These are phyloP conservation scores for Thecophora atra DNA, from an alignment of 2,888 invertebrate species.

Conservation along the genomic window DNA sequence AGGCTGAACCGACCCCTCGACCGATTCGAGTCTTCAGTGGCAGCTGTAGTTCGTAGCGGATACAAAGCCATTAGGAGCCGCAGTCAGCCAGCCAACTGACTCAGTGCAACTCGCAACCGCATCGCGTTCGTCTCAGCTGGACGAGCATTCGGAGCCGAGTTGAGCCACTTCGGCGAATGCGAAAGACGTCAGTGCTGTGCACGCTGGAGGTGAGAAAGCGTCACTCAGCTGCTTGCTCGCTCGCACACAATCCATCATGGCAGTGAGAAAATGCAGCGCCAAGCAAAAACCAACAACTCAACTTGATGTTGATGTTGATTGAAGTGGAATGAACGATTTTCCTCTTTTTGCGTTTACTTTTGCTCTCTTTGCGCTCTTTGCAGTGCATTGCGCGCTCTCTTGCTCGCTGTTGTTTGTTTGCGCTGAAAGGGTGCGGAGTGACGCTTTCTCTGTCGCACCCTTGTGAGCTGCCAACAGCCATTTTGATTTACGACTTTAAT, in stretches of 20 bases:
- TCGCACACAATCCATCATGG: constrained; percentile 41
- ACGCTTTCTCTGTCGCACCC: constrained; percentile 41
- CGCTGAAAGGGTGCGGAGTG: too few species aligned
- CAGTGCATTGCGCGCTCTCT: constrained; percentile 39
- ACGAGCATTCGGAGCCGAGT: neutral
- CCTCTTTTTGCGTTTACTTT: constrained; percentile 41
- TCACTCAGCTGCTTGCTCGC: constrained; percentile 24
- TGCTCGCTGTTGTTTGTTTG: neutral
- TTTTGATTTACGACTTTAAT: constrained; percentile 64
- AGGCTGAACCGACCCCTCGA: neutral
- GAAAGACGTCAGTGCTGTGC: neutral
- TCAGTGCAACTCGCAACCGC: constrained; percentile 1
- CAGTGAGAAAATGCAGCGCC: constrained; percentile 31
- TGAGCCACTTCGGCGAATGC: constrained; percentile 10
- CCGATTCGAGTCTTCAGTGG: neutral
- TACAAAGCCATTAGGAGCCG: constrained; percentile 17
- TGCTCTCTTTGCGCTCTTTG: constrained; percentile 20
- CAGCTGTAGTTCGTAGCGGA: neutral
- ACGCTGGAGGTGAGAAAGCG: constrained; percentile 30
- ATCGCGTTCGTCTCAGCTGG: neutral
- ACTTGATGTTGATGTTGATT: constrained; percentile 53
- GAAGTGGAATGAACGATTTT: constrained; percentile 54
- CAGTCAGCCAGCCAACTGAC: neutral
- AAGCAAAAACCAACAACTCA: constrained; percentile 27
- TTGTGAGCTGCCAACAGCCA: constrained; percentile 60